Evolutionary conservation across 2,797 vertebrate genomes (phyloP).

Genomic region (Scleropages formosus): DNA sequence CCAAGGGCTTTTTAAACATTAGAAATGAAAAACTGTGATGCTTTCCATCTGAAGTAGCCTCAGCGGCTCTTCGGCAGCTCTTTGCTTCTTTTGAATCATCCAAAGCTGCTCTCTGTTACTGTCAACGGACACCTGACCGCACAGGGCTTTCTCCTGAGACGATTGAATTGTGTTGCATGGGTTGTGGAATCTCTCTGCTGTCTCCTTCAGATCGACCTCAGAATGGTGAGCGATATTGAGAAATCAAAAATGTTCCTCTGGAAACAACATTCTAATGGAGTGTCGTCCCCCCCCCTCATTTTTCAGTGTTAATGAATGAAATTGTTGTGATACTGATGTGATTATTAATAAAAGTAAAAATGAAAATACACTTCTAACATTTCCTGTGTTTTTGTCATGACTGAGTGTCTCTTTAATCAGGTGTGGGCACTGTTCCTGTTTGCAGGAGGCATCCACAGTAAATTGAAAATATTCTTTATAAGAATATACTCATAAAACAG

Average conservation of each 20-base stretch:
- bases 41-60: background rate
- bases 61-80: background rate
- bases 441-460: no score
- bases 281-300: background rate
- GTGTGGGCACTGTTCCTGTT: no score
- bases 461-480: no score
- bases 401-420: background rate
- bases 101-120: no score
- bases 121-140: background rate
- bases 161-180: background rate
- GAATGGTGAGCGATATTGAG: background rate
- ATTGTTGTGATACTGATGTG: slow-evolving; percentile 25
- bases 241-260: background rate
- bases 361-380: background rate
- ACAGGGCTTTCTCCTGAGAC: background rate
- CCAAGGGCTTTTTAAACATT: no score
- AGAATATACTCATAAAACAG: no score
- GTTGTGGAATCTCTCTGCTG: background rate
- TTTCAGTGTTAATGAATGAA: background rate
- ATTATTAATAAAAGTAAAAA: slow-evolving; percentile 33
- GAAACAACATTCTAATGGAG: background rate
- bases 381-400: background rate
- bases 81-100: no score
- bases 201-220: background rate
- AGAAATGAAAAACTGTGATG: no score